Evolutionary conservation across 2,888 invertebrate species (phyloP), one percentile per base, ranked within the genome.

Genomic region (Heliconius ethilla): DNA sequence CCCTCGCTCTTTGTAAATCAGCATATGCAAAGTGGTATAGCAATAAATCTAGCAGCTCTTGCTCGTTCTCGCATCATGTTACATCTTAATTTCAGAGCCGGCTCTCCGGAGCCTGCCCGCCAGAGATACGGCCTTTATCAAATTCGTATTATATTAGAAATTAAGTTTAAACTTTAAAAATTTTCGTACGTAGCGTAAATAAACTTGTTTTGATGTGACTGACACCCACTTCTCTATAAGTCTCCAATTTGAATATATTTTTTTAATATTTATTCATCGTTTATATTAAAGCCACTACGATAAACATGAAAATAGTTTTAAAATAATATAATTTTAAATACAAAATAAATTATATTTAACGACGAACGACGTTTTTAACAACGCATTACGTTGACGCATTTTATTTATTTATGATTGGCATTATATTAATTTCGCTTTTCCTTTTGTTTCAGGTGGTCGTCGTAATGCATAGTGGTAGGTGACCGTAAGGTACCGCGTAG

Each of bases 61-160:
- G 94, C 94, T 94, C 95, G 95, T 95, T 95, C 94, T 94, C 94
- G 95, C 95, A 95, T 95, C 95, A 94, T 95, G 95, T 95, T 95
- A 95, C 95, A 95, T 95, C 95, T 95, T 95, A 95, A 95, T 95
- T 95, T 95, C 93, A 93, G 92, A 91, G 91, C 91, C 92, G 91
- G 92, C 92, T 92, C 92, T 91, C 87, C 91, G 92, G 92, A 92
- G 93, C 92, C 92, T 91, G 93, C 91, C 88, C 87, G 91, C 90
- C 89, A 89, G 91, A 93, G 93, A 94, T 94, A 94, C 91, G 90
- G 90, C 92, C 91, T 93, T 93, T 94, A 94, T 94, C 93, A 94
- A 94, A 94, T 92, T 91, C 90, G 88, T 92, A 93, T 94, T 93
- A 93, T 91, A 89, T 90, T 91, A 93, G 92, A 92, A 93, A 92